Percentiles rank a stretch among this genome's conserved stretches.
These are phyloP conservation scores for Caenorhabditis panamensis DNA, from an alignment of 2,888 invertebrate genomes.

Conservation along the genomic window DNA sequence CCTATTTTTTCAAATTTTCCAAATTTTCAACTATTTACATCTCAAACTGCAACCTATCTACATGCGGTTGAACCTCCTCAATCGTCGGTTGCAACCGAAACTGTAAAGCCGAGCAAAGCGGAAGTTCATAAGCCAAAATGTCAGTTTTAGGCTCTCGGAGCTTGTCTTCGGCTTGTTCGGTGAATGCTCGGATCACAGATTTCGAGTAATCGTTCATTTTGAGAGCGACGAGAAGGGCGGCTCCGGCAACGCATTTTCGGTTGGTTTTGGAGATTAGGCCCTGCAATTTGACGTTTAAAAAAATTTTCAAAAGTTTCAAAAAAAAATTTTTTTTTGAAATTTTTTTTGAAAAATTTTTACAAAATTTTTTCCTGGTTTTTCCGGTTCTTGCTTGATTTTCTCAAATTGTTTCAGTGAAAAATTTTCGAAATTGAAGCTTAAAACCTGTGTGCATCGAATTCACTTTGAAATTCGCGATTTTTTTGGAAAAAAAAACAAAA, in stretches of 20 bases:
- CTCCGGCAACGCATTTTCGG: constrained; percentile 94
- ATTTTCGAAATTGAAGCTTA: no score
- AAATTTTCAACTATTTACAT: constrained; percentile 16
- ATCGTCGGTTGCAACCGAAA: constrained; percentile 63
- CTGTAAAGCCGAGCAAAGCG: constrained; percentile 66
- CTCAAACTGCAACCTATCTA: constrained; percentile 61
- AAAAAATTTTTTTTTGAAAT: no score
- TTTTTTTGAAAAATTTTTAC: no score
- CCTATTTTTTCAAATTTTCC: constrained; percentile 4
- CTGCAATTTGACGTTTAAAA: constrained; percentile 71
- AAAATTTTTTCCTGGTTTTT: no score
- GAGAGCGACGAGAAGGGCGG: constrained; percentile 93
- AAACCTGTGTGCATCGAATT: no score
- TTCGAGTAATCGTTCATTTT: constrained; percentile 98
- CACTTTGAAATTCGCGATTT: no score
- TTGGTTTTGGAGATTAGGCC: constrained; percentile 94
- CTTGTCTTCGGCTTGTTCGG: constrained; percentile 85
- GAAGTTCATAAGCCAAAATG: constrained; percentile 66
- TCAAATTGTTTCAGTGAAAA: no score
- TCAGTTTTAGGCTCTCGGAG: constrained; percentile 60
- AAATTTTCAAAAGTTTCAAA: no score
- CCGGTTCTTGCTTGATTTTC: no score
- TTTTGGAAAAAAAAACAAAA: no score
- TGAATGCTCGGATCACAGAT: constrained; percentile 88
- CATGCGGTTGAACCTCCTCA: constrained; percentile 63